These are phyloP conservation scores for Polydesmus complanatus DNA, from an alignment of 2,888 invertebrate genomes.

Conservation along the genomic window DNA sequence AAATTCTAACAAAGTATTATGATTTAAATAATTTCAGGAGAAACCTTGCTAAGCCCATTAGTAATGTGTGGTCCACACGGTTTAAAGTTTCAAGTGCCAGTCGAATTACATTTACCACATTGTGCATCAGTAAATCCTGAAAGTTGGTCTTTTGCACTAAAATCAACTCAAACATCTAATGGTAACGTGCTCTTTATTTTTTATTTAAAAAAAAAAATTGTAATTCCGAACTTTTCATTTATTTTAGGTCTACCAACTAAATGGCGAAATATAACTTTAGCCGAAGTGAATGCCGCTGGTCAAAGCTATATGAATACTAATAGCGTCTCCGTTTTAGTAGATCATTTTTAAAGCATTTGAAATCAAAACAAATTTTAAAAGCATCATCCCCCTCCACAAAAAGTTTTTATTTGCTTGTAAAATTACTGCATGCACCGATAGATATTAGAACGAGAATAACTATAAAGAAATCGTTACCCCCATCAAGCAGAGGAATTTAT, in stretches of 20 bases:
- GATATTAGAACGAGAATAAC: too few relatives aligned
- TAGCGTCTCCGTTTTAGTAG: constrained; percentile 77
- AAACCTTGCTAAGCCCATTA: constrained; percentile 82
- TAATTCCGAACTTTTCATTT: too few relatives aligned
- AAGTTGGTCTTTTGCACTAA: constrained; percentile 40
- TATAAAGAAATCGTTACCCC: too few relatives aligned
- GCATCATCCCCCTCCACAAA: too few relatives aligned
- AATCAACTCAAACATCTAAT: constrained; percentile 25
- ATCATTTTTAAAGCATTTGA: constrained; percentile 58
- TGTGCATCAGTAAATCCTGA: constrained; percentile 36
- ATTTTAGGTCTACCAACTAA: constrained; percentile 39
- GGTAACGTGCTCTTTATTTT: not conserved
- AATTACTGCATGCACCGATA: too few relatives aligned
- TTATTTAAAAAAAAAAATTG: too few relatives aligned
- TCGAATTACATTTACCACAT: constrained; percentile 78
- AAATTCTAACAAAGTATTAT: not conserved
- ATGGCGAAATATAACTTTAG: constrained; percentile 70
- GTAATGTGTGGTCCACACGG: constrained; percentile 95
- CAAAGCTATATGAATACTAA: constrained; percentile 59
- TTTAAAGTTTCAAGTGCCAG: constrained; percentile 71
- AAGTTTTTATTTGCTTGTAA: too few relatives aligned
- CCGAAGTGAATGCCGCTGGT: constrained; percentile 59
- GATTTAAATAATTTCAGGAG: constrained; percentile 45
- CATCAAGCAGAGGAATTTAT: too few relatives aligned
- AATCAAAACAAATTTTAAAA: too few relatives aligned